Percentiles rank a stretch among this genome's conserved stretches.
Conservation (phyloP, 2,797 vertebrate genomes). For the Sebastes baramenuke region DNA sequence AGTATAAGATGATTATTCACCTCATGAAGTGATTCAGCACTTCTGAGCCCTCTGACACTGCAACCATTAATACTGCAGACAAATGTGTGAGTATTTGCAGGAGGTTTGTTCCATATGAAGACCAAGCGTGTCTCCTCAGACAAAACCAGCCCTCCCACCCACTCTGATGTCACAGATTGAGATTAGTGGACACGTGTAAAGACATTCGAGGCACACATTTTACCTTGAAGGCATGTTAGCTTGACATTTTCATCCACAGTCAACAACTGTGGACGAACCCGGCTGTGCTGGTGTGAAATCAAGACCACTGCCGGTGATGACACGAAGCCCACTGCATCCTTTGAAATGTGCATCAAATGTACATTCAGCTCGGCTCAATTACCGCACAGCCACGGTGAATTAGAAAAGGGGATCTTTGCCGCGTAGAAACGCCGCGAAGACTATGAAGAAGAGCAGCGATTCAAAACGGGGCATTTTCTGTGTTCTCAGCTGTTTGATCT, state of each 20-base stretch:
- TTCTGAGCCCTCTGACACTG: background rate
- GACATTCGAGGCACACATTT: background rate
- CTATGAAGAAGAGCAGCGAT: constrained; percentile 19
- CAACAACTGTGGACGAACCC: background rate
- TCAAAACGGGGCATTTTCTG: constrained; percentile 16
- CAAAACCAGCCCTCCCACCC: background rate
- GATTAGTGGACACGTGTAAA: background rate
- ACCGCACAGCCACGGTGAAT: constrained; percentile 27
- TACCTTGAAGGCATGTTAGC: background rate
- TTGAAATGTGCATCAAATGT: constrained; percentile 24
- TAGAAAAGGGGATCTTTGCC: background rate
- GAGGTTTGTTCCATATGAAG: background rate
- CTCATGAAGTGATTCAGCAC: background rate
- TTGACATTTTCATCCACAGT: background rate
- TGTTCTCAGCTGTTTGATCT: constrained; percentile 29
- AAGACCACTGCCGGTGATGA: constrained; percentile 1
- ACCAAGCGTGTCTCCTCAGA: background rate
- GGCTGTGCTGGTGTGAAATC: constrained; percentile 26
- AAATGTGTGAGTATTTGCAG: background rate
- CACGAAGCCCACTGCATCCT: constrained; percentile 34
- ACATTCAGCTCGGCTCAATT: constrained; percentile 16
- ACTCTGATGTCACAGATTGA: background rate
- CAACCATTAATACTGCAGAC: background rate
- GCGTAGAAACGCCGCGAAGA: constrained; percentile 6
- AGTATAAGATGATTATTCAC: background rate